Evolutionary conservation across 2,113 vertebrate genomes (phyloP).

Genomic region (Tor tambroides): DNA sequence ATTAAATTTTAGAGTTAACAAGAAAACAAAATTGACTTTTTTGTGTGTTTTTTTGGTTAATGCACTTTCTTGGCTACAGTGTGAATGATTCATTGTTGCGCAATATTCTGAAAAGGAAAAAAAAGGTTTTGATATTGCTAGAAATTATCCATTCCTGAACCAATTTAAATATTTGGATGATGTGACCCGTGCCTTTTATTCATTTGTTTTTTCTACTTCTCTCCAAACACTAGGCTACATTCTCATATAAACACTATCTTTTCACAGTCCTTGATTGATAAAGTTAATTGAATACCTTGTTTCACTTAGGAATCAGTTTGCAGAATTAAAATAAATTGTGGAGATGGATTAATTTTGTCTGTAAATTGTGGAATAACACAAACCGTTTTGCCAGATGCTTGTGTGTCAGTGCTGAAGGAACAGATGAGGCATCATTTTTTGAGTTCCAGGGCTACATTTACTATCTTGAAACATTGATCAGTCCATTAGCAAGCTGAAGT

Average conservation of each 20-base stretch:
- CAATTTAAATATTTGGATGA: background rate
- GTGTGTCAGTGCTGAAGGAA: background rate
- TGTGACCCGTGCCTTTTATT: background rate
- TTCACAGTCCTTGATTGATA: background rate
- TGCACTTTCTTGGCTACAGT: background rate
- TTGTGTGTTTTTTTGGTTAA: background rate
- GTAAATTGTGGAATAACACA: background rate
- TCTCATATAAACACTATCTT: background rate
- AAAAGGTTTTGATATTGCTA: background rate
- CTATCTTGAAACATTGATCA: background rate
- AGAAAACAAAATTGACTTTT: background rate
- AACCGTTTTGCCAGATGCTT: background rate
- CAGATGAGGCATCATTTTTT: background rate
- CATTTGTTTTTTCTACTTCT: background rate
- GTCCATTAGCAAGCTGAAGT: background rate
- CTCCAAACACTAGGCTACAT: background rate
- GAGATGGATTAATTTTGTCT: background rate
- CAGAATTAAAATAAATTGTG: background rate
- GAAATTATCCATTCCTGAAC: background rate
- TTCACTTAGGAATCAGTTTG: background rate
- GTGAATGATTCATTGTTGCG: background rate
- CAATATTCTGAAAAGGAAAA: background rate
- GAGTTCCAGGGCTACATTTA: background rate
- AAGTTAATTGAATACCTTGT: background rate
- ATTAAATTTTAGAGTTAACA: background rate